Base-by-base conservation (phyloP, 2,888 invertebrate genomes). In the Chironomus tentans region DNA sequence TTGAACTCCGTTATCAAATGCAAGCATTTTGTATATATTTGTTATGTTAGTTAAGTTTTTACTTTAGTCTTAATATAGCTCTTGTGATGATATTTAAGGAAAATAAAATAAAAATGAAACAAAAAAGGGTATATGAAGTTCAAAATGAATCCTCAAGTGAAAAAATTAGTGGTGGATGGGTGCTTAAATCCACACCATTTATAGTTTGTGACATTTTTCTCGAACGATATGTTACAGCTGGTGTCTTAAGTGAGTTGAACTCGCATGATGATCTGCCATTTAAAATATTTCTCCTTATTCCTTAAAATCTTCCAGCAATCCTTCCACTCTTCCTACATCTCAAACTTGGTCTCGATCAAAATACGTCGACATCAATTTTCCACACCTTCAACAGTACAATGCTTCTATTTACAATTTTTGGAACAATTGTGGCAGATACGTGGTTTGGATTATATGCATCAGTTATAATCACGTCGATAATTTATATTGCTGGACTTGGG, bases 391-490 rank as follows among this genome's bases (percentile, higher is more conserved):
- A 88, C 68, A 90, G 90, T 82, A 83, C 91, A 68, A 91, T 91
- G 22, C 93, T 93, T 82, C 88, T 92, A 79, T 89, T 91, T 72
- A 93, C 94, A 0, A 81, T 93, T 6, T 83, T 93, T 72, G 94
- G 94, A 0, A 61, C 72, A n/a, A 73, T 73, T 13, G 24, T 62
- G 5, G 72, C 62, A 0, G 72, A 73, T 13, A 73, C 61, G 10
- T 90, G 88, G 82, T 84, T 92, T 38, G 94, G 94, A 77, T 92
- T 92, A 84, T 94, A 89, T 85, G 90, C 87, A 85, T 88, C 83
- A 2, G 93, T 94, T 78, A 81, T 93, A 13, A 91, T 89, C 80
- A 83, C 93, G 77, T 92, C 92, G 76, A 84, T 92, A 70, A 85
- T 94, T 0, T 93, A 92, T 79, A 89, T 88, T 0, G 81, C 86